Evolutionary conservation across 2,888 invertebrate species (phyloP), one percentile per base, ranked within the genome.

Genomic region (Xanthorhoe designata): DNA sequence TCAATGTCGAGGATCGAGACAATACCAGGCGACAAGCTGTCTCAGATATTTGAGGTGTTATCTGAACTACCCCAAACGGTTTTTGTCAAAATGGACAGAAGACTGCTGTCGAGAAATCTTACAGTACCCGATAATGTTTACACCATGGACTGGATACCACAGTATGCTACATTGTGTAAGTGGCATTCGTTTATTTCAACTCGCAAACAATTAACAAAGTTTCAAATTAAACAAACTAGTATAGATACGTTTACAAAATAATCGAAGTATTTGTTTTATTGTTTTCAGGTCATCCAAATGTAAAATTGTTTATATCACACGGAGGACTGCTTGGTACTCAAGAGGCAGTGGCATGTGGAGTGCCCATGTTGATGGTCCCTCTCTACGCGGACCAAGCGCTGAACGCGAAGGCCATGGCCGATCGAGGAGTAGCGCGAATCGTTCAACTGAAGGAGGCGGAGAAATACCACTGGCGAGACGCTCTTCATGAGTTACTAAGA

Each of bases 281-380:
- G n/a, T 58, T 75, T 70, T 54, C 81, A 94, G 94, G 94, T 80
- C 94, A 95, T 72, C 91, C 91, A 1, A 94, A 94, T 70, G 90
- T 94, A 0, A 91, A 89, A 72, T 77, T 94, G 61, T 95, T 95
- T 78, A 94, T 95, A 78, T 94, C 95, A 0, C 95, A 95, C 82
- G 95, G 95, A 5, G 95, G 95, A 5, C 86, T 95, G 49, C 90
- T 95, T 64, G 94, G 95, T 51, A 94, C 94, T 0, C 95, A 95
- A 78, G 95, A 95, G 78, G 94, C 95, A 0, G 94, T 94, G 19
- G 94, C 94, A 32, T 94, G 94, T 72, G 94, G 92, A 0, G 93
- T 94, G 5, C 94, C 94, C 0, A 92, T 94, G 82, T 75, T 95
- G 38, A 94, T 94, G 68, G 90, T 95, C 38, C 94, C 94, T 0